Evolutionary conservation across 2,113 vertebrate genomes (phyloP).

Genomic region (Mustela lutreola): DNA sequence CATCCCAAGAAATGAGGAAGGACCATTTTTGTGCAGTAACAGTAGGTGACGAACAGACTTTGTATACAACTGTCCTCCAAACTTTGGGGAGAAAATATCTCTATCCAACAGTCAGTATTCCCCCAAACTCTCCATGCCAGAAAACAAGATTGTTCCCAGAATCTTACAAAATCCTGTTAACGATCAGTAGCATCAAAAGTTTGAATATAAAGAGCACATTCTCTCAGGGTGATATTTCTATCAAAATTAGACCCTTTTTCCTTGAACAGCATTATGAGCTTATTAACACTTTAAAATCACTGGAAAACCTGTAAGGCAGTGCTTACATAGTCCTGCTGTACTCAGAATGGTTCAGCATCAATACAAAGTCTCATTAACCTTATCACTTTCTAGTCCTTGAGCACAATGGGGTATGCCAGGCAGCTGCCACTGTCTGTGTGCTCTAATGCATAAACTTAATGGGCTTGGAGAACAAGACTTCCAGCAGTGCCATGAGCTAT

Average conservation of each 20-base stretch:
- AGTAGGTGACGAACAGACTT: not conserved
- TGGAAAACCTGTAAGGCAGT: slow-evolving; percentile 2
- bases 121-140: not conserved
- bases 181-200: not conserved
- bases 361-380: slow-evolving; percentile 80
- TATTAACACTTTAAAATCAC: slow-evolving; percentile 59
- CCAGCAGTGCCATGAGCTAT: slow-evolving; percentile 61
- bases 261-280: not conserved
- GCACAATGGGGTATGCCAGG: slow-evolving; percentile 67
- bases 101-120: not conserved
- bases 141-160: not conserved
- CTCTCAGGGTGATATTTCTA: slow-evolving; percentile 39
- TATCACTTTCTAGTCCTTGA: slow-evolving; percentile 76
- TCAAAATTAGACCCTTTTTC: slow-evolving; percentile 41
- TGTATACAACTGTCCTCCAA: not conserved
- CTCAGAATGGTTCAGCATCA: slow-evolving; percentile 41
- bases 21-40: not conserved
- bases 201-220: not conserved
- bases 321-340: not conserved
- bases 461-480: slow-evolving; percentile 62
- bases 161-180: not conserved
- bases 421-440: slow-evolving; percentile 71
- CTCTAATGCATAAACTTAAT: slow-evolving; percentile 68
- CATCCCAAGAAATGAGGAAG: not conserved
- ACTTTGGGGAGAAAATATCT: not conserved